Evolutionary conservation across 2,797 vertebrate species (phyloP).

Genomic region (Hypotaenidia philippensis): DNA sequence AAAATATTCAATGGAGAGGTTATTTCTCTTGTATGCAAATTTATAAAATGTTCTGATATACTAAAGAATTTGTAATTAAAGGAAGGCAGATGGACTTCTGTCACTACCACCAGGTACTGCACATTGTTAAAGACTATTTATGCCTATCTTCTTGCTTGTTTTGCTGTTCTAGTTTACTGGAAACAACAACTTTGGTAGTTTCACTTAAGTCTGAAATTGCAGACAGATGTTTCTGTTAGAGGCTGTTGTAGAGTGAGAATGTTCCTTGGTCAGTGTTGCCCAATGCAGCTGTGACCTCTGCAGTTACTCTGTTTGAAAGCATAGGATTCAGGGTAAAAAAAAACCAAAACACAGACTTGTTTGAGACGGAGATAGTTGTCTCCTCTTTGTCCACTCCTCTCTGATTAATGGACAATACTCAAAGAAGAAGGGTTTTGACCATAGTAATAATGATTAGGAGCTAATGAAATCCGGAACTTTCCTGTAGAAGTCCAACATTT

Average conservation of each 20-base stretch:
- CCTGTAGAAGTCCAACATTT: not conserved
- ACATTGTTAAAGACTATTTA: not conserved
- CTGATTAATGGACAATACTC: not conserved
- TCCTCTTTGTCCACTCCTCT: not conserved
- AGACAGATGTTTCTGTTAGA: not conserved
- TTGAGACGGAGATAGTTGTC: not conserved
- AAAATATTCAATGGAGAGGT: not conserved
- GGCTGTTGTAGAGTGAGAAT: not conserved
- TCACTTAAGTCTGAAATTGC: not conserved
- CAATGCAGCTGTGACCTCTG: not conserved
- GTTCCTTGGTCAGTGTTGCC: not conserved
- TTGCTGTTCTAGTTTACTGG: no score
- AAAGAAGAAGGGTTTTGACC: not conserved
- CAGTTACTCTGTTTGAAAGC: not conserved
- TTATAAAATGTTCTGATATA: not conserved
- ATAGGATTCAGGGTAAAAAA: not conserved
- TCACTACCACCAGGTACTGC: not conserved
- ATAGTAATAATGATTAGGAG: not conserved
- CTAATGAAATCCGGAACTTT: not conserved
- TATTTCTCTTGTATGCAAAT: not conserved
- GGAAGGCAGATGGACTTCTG: not conserved
- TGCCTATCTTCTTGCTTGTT: no score
- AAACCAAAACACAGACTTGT: accelerated
- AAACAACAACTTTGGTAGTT: not conserved
- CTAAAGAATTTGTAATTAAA: not conserved